These are phyloP conservation scores for Dipodomys ordii DNA, from an alignment of 2,113 vertebrate species.

Conservation along the genomic window DNA sequence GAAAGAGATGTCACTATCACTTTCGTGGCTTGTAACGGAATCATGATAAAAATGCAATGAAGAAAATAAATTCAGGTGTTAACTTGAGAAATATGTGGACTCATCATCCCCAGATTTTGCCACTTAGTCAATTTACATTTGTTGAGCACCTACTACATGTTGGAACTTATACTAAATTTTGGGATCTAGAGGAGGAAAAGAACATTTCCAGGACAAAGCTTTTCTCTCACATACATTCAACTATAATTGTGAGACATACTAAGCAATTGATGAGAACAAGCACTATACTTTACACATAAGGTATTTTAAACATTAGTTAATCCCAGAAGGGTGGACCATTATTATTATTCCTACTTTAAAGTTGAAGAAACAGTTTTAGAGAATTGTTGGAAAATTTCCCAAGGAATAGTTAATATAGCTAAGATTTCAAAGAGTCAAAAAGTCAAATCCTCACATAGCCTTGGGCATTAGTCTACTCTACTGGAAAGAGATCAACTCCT, in stretches of 20 bases:
- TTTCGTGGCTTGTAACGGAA: not conserved
- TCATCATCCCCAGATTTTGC: not conserved
- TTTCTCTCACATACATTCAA: not conserved
- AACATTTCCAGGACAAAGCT: not conserved
- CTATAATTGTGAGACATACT: slow-evolving; percentile 4
- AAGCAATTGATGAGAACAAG: not conserved
- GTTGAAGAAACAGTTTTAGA: slow-evolving; percentile 3
- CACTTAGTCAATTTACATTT: slow-evolving; percentile 36
- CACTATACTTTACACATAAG: not conserved
- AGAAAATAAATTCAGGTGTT: slow-evolving; percentile 1
- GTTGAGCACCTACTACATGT: not conserved
- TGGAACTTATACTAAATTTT: slow-evolving; percentile 9
- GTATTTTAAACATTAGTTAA: slow-evolving; percentile 23
- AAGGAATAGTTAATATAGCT: not conserved
- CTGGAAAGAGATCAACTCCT: not conserved
- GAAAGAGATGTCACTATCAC: not conserved
- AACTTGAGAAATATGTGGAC: not conserved
- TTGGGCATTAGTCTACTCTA: not conserved
- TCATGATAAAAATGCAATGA: slow-evolving; percentile 1
- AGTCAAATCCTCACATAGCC: not conserved
- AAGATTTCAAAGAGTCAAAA: not conserved
- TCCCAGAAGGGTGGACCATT: not conserved
- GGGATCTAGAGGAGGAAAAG: not conserved
- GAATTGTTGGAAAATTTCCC: not conserved
- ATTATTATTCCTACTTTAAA: slow-evolving; percentile 32